These are phyloP conservation scores for Ichneumoninae sp. DNA, from an alignment of 2,888 invertebrate species.

Conservation along the genomic window DNA sequence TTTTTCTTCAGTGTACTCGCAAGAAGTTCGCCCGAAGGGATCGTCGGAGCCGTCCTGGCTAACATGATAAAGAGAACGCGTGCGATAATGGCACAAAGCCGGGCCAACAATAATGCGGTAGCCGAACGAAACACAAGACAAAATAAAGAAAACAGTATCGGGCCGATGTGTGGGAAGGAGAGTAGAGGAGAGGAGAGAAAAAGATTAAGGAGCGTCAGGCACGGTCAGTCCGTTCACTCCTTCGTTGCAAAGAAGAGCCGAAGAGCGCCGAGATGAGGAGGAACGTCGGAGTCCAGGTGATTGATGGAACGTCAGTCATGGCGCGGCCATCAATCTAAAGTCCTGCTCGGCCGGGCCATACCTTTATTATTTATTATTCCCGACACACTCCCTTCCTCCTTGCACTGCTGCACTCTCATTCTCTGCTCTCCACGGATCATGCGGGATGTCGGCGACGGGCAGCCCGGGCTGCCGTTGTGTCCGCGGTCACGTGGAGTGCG, in stretches of 20 bases:
- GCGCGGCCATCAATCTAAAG: constrained; percentile 83
- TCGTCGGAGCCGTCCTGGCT: constrained; percentile 16
- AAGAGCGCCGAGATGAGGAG: constrained; percentile 68
- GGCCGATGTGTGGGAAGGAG: constrained; percentile 41
- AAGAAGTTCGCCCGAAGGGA: constrained; percentile 4
- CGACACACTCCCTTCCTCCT: constrained; percentile 66
- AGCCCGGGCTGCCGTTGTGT: constrained; percentile 12
- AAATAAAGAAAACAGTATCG: constrained; percentile 3
- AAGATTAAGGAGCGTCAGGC: constrained; percentile 59
- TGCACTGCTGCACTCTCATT: constrained; percentile 61
- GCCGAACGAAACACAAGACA: neutral
- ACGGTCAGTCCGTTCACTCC: constrained; percentile 66
- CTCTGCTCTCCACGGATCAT: constrained; percentile 51
- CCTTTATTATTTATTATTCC: constrained; percentile 82
- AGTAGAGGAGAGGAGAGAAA: constrained; percentile 40
- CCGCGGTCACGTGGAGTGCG: constrained; percentile 10
- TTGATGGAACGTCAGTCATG: constrained; percentile 84
- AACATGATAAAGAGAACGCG: constrained; percentile 45
- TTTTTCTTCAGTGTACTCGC: neutral
- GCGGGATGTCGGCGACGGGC: constrained; percentile 32
- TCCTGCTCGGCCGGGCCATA: constrained; percentile 69
- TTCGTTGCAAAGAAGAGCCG: constrained; percentile 52
- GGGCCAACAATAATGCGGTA: constrained; percentile 38
- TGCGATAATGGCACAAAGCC: constrained; percentile 48
- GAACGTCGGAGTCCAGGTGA: constrained; percentile 76